phyloP scores from a whole-genome alignment of 2,888 invertebrate species.

The Piscicola geometra region DNA sequence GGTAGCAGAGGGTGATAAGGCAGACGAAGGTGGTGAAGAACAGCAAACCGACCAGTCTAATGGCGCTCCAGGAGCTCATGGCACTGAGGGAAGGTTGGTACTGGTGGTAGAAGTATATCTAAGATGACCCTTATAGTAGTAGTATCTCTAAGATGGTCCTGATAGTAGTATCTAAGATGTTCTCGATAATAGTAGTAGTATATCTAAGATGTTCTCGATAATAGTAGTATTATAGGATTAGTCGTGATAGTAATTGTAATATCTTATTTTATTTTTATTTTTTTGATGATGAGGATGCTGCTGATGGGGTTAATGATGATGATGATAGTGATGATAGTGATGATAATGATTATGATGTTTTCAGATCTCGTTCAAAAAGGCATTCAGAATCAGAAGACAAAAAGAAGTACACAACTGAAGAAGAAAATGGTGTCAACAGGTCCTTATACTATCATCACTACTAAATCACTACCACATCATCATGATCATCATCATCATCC shows the following conservation, averaged over 20 bases:
- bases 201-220: no score
- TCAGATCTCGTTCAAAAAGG: slow-evolving; percentile 12
- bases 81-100: slow-evolving; percentile 36
- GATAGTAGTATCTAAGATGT: no score
- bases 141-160: no score
- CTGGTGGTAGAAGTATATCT: no score
- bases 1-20: slow-evolving; percentile 8
- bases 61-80: slow-evolving; percentile 37
- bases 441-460: no score
- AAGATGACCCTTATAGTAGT: no score
- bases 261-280: no score
- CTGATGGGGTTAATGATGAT: background rate
- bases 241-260: no score
- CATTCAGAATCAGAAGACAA: slow-evolving; percentile 16
- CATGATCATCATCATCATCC: no score
- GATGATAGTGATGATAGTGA: background rate
- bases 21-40: background rate
- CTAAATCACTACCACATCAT: slow-evolving; percentile 14
- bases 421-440: slow-evolving; percentile 68
- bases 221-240: no score
- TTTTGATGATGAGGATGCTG: no score
- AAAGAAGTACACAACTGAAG: slow-evolving; percentile 70
- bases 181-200: no score
- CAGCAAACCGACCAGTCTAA: background rate
- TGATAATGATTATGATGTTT: background rate